Percentiles rank a stretch among this genome's conserved stretches.
Conservation (phyloP, 1,140 invertebrate species). For the Popillia japonica region DNA sequence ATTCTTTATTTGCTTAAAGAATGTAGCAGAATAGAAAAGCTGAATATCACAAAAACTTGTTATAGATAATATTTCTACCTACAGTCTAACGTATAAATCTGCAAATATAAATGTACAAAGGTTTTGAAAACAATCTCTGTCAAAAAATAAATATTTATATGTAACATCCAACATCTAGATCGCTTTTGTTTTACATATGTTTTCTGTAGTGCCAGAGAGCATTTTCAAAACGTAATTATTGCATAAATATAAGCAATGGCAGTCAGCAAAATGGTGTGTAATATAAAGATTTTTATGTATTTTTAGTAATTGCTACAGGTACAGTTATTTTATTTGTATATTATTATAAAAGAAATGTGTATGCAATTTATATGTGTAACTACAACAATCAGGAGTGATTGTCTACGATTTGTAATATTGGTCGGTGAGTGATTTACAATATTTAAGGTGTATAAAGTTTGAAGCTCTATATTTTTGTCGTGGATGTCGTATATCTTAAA, state of each 20-base stretch:
- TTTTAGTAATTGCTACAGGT: neutral
- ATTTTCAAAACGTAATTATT: neutral
- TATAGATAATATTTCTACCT: neutral
- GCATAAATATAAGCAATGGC: neutral
- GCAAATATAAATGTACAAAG: neutral
- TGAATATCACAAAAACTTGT: constrained; percentile 18
- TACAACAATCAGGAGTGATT: neutral
- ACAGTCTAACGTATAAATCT: neutral
- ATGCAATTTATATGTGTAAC: neutral
- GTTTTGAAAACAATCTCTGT: neutral
- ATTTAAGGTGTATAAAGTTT: neutral
- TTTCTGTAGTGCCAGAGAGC: neutral
- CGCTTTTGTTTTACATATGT: no score
- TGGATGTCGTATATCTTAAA: neutral
- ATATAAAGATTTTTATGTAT: neutral
- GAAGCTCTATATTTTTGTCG: neutral
- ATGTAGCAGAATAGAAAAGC: no score
- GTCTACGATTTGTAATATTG: constrained; percentile 20
- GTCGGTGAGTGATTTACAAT: neutral
- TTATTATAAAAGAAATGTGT: neutral
- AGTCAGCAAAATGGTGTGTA: constrained; percentile 25
- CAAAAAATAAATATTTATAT: neutral
- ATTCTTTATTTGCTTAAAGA: no score
- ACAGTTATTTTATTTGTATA: constrained; percentile 13
- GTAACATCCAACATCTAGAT: no score